These are phyloP conservation scores for Whitmania pigra DNA, from an alignment of 1,140 invertebrate species.

Conservation along the genomic window DNA sequence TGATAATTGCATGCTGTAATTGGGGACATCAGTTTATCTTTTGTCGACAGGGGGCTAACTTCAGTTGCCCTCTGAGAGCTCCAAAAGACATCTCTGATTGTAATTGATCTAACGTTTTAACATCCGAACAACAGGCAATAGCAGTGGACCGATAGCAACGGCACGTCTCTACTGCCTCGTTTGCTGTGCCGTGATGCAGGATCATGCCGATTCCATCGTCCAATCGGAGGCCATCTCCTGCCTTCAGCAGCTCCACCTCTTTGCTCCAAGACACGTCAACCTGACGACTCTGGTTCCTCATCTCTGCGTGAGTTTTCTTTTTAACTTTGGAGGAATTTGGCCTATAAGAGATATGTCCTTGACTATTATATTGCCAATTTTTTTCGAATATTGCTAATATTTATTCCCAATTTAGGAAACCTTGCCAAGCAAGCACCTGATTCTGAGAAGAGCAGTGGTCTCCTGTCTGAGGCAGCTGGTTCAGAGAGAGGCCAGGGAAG, in stretches of 20 bases:
- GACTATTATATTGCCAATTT: background rate
- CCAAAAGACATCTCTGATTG: no score
- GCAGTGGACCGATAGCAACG: slow-evolving; percentile 33
- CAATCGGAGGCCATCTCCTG: slow-evolving; percentile 90
- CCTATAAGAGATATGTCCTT: background rate
- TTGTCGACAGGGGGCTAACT: no score
- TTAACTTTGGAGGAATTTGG: background rate
- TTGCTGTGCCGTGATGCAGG: slow-evolving; percentile 78
- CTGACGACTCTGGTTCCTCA: slow-evolving; percentile 79
- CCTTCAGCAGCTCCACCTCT: slow-evolving; percentile 91
- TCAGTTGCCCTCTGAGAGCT: no score
- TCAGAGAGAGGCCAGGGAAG: slow-evolving; percentile 86
- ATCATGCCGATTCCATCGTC: slow-evolving; percentile 61
- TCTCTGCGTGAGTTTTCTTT: slow-evolving; percentile 66
- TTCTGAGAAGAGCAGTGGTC: slow-evolving; percentile 79
- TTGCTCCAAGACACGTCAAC: slow-evolving; percentile 86
- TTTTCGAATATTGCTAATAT: background rate
- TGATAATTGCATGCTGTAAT: no score
- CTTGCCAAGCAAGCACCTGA: slow-evolving; percentile 71
- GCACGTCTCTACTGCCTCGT: slow-evolving; percentile 42
- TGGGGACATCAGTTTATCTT: no score
- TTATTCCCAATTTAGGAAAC: slow-evolving; percentile 52
- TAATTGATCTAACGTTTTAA: no score
- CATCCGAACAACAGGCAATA: slow-evolving; percentile 32
- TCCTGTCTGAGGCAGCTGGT: slow-evolving; percentile 86